Evolutionary conservation across 2,888 invertebrate species (phyloP), one percentile per base, ranked within the genome.

Genomic region (Amblyjoppa proteus): DNA sequence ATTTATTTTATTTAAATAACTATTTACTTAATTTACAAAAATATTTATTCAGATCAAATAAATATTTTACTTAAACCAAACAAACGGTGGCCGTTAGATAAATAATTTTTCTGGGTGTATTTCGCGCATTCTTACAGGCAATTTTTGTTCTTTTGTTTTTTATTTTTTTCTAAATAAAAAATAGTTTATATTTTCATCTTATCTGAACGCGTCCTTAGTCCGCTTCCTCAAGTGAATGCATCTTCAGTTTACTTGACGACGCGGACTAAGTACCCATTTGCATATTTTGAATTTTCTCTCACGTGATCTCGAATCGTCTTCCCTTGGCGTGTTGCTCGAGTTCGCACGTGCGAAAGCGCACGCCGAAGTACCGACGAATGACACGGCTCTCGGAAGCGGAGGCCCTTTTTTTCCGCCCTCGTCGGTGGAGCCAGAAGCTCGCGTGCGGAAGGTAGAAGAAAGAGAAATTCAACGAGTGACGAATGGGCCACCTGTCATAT

Each of bases 401-500:
- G 41, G 49, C 28, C n/a, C 20, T 25, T 70, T 70, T 25, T 71
- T 74, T 58, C 56, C 25, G 6, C 20, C 28, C 53, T 13, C 34
- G 64, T 49, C 34, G 58, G 20, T 28, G 34, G 77, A 25, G 16
- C 53, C 51, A 25, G 38, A 20, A 71, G 75, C 56, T 85, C 64
- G 82, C 85, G 85, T 85, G 81, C 81, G 31, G 70, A 75, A 64
- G 64, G 64, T 34, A 69, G 61, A 45, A 75, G 82, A 82, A 68
- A 76, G 85, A 82, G 82, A 82, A 82, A 79, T 82, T 66, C n/a
- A 58, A 20, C 71, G 75, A 82, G 79, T 80, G 85, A 82, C 82
- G 85, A 79, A 85, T 82, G 85, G 79, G 76, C 85, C 85, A 85
- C 85, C 85, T 85, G 85, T 82, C 85, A 80, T 85, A 85, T 85